Conservation (phyloP, 2,888 invertebrate genomes). For the Hydriomena furcata region DNA sequence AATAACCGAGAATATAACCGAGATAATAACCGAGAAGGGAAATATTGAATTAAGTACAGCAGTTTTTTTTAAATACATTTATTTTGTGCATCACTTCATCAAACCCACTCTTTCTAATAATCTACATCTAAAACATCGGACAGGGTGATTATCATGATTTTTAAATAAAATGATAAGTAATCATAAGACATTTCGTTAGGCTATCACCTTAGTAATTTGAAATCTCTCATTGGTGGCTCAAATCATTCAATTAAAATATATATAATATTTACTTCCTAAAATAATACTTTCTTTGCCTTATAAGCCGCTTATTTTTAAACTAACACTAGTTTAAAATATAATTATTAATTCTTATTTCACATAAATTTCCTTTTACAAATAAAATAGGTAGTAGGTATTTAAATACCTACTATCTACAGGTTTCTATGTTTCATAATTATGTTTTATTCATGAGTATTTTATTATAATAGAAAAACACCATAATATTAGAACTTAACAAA, state of each 20-base stretch:
- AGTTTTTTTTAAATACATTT: constrained; percentile 61
- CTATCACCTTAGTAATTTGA: constrained; percentile 57
- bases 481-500: too few species aligned
- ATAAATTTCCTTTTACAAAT: neutral
- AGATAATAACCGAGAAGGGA: neutral
- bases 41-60: neutral
- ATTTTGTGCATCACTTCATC: constrained; percentile 79
- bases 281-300: constrained; percentile 12
- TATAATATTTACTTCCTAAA: constrained; percentile 17
- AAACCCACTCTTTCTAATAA: constrained; percentile 63
- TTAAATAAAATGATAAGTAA: constrained; percentile 57
- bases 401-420: neutral
- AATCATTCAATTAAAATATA: constrained; percentile 65
- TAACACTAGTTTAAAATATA: neutral
- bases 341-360: neutral
- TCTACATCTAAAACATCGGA: constrained; percentile 72
- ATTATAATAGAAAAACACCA: too few species aligned
- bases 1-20: neutral
- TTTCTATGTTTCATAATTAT: too few species aligned
- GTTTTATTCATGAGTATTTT: too few species aligned
- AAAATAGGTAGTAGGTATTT: neutral
- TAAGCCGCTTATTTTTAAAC: constrained; percentile 7
- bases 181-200: constrained; percentile 82
- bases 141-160: constrained; percentile 55
- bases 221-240: constrained; percentile 67